These are phyloP conservation scores for Perizoma affinitatum DNA, from an alignment of 2,888 invertebrate species.

Conservation along the genomic window DNA sequence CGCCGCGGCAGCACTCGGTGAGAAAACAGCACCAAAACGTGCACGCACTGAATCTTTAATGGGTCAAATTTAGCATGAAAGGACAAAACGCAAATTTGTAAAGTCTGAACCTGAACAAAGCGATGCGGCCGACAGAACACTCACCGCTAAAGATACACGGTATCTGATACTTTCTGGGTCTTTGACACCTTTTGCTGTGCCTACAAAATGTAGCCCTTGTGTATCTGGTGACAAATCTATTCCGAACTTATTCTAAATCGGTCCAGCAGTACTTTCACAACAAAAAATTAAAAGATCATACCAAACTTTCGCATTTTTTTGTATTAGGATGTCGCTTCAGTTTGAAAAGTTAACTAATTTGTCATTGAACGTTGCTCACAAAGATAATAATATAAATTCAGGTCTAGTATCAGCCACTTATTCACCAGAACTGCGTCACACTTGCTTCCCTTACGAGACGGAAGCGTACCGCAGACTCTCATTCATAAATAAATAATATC, in stretches of 20 bases:
- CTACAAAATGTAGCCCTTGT: not conserved
- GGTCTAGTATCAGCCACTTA: slow-evolving; percentile 23
- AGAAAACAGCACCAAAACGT: slow-evolving; percentile 68
- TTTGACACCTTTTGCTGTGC: slow-evolving; percentile 16
- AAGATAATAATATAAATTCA: slow-evolving; percentile 32
- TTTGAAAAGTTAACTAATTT: slow-evolving; percentile 9
- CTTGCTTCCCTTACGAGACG: slow-evolving; percentile 38
- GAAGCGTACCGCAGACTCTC: slow-evolving; percentile 48
- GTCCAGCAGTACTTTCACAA: too few relatives aligned
- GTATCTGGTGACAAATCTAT: too few relatives aligned
- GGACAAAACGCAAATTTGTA: slow-evolving; percentile 33
- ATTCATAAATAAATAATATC: slow-evolving; percentile 65
- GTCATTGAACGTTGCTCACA: slow-evolving; percentile 12
- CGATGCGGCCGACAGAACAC: slow-evolving; percentile 23
- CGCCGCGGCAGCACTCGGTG: slow-evolving; percentile 52
- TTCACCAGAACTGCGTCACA: slow-evolving; percentile 34
- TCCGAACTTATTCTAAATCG: too few relatives aligned
- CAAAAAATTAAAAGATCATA: too few relatives aligned
- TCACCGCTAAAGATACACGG: slow-evolving; percentile 2
- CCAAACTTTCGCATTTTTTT: too few relatives aligned
- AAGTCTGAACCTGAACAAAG: slow-evolving; percentile 20
- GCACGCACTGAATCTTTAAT: slow-evolving; percentile 65
- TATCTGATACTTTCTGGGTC: slow-evolving; percentile 22
- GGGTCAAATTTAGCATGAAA: slow-evolving; percentile 57
- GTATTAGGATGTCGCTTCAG: too few relatives aligned